These are phyloP conservation scores for Mythimna impura DNA, from an alignment of 2,888 invertebrate species.

Conservation along the genomic window DNA sequence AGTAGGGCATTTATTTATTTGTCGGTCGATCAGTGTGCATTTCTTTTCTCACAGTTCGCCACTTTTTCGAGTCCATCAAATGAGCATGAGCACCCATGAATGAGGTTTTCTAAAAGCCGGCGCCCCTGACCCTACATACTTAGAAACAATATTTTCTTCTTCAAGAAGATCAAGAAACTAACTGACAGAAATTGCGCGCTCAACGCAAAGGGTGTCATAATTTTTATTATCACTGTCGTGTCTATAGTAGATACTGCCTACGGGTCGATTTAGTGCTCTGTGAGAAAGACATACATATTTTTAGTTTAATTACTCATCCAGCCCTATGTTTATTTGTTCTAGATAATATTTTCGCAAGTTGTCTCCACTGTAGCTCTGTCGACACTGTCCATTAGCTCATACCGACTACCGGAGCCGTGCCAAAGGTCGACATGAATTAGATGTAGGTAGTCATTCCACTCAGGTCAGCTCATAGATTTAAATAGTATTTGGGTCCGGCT, in stretches of 20 bases:
- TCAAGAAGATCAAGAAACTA: not conserved
- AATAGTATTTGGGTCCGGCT: too few relatives aligned
- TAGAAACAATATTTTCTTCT: not conserved
- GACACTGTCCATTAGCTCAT: slow-evolving; percentile 32
- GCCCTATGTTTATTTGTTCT: slow-evolving; percentile 25
- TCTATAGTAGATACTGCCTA: not conserved
- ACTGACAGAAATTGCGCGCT: too few relatives aligned
- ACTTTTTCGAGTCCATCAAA: too few relatives aligned
- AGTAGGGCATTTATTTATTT: too few relatives aligned
- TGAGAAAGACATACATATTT: not conserved
- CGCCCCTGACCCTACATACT: too few relatives aligned
- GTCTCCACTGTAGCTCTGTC: slow-evolving; percentile 10
- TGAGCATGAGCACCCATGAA: too few relatives aligned
- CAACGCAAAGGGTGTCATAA: not conserved
- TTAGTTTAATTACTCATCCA: not conserved
- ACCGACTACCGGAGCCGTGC: slow-evolving; percentile 7
- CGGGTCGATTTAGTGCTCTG: not conserved
- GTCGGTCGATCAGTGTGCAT: too few relatives aligned
- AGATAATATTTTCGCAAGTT: slow-evolving; percentile 8
- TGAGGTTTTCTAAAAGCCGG: too few relatives aligned
- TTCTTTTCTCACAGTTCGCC: too few relatives aligned
- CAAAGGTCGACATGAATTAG: slow-evolving; percentile 34
- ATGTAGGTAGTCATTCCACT: slow-evolving; percentile 5
- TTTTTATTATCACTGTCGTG: not conserved
- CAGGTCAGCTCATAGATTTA: not conserved